Base-by-base conservation (phyloP, 2,888 invertebrate species). In the Eustalomyia histrio region DNA sequence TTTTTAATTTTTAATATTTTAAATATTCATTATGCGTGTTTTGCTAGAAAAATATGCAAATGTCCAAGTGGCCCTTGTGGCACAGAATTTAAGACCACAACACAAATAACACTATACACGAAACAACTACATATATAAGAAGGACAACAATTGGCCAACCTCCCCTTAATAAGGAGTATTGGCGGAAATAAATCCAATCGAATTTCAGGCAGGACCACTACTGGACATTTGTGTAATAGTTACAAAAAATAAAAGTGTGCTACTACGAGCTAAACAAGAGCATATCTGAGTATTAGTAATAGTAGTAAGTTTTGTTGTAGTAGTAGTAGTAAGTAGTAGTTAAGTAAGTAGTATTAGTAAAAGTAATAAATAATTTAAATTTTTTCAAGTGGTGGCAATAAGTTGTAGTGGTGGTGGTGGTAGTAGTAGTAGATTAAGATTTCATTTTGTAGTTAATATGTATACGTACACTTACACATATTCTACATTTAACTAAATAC, bases 401-500 rank as follows among this genome's bases (percentile, higher is more conserved):
- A 79, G 55, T 83, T 68, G 43, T 9, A 60, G 64, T 79, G 24
- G 79, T 29, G 7, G 29, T 69, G 60, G 52, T 83, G 74, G 80
- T 85, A 85, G 29, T 29, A 79, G 52, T 83, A 29, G 29, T 29
- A 29, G 29, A 29, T 6, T 29, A 29, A 29, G 29, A 29, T 29
- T 29, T 29, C 29, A 29, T 68, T 53, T 9, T 67, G 39, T 55
- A 29, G 63, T 82, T 84, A 71, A 71, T 75, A 75, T 72, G 71
- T 78, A 79, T 78, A 83, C 83, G 74, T 79, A 83, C 82, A 82
- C 82, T 83, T 83, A 83, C 79, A 83, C 72, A 83, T 83, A 82
- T 78, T 79, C 80, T 83, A 83, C 83, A 79, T 87, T 87, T 85
- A 81, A 81, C 81, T 81, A 81, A 81, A 75, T 76, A 78, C 73